Conservation (phyloP, 1,140 invertebrate species). For the Conus betulinus region DNA sequence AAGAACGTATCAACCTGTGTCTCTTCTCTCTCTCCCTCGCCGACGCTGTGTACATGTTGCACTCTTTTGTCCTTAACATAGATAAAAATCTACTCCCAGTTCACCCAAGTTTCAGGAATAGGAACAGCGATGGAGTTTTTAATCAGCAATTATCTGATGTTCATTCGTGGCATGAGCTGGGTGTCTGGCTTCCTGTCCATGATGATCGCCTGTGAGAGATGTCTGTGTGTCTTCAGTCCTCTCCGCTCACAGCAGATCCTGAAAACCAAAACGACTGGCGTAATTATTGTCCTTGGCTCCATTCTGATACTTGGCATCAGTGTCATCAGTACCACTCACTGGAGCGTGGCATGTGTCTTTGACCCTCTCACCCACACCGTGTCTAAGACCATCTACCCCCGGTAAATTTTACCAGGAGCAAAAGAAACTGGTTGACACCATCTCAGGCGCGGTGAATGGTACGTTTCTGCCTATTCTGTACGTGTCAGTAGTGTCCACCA, state of each 20-base stretch:
- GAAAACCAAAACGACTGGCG: background rate
- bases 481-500: background rate
- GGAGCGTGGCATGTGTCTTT: slow-evolving; percentile 6
- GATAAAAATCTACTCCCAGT: background rate
- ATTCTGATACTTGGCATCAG: background rate
- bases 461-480: background rate
- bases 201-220: slow-evolving; percentile 25
- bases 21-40: slow-evolving; percentile 1
- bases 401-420: slow-evolving; percentile 11
- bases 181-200: background rate
- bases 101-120: background rate
- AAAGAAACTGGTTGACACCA: background rate
- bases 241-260: background rate
- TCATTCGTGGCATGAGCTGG: background rate
- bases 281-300: background rate
- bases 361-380: background rate
- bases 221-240: slow-evolving; percentile 18
- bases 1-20: slow-evolving; percentile 27
- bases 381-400: background rate
- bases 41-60: background rate
- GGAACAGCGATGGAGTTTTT: background rate
- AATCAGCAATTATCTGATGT: background rate
- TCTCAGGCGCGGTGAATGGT: background rate
- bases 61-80: background rate
- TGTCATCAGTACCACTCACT: background rate